phyloP scores from a whole-genome alignment of 1,140 invertebrate species.

The Arctopsyche grandis region DNA sequence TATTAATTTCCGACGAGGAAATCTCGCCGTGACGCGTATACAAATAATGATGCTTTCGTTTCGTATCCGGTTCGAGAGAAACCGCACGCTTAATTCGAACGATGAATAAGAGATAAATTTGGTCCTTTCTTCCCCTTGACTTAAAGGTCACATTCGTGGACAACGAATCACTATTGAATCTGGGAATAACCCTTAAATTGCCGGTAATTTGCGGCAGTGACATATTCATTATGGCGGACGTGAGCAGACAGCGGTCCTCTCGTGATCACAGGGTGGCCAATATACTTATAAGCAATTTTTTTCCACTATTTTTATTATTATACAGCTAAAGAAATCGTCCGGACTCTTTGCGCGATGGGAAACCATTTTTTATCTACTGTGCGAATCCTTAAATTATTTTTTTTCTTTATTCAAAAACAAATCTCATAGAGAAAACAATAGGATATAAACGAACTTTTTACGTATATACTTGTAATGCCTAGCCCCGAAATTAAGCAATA shows the following conservation, averaged over 20 bases:
- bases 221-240: constrained; percentile 26
- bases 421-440: not conserved
- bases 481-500: not conserved
- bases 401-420: not conserved
- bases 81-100: constrained; percentile 2
- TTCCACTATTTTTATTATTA: not conserved
- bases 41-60: not conserved
- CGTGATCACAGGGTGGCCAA: constrained; percentile 8
- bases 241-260: constrained; percentile 1
- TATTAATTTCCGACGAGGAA: not conserved
- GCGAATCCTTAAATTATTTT: constrained; percentile 1
- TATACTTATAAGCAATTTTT: not conserved
- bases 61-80: constrained; percentile 21
- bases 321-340: not conserved
- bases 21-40: not conserved
- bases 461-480: not conserved
- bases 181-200: constrained; percentile 27
- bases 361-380: not conserved
- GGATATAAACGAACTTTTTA: not conserved
- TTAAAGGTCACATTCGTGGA: constrained; percentile 9
- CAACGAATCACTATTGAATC: not conserved
- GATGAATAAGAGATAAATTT: not conserved
- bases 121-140: not conserved
- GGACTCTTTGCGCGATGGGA: not conserved
- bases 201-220: constrained; percentile 19